Base-by-base conservation (phyloP, 2,113 vertebrate genomes). In the Elaphurus davidianus region DNA sequence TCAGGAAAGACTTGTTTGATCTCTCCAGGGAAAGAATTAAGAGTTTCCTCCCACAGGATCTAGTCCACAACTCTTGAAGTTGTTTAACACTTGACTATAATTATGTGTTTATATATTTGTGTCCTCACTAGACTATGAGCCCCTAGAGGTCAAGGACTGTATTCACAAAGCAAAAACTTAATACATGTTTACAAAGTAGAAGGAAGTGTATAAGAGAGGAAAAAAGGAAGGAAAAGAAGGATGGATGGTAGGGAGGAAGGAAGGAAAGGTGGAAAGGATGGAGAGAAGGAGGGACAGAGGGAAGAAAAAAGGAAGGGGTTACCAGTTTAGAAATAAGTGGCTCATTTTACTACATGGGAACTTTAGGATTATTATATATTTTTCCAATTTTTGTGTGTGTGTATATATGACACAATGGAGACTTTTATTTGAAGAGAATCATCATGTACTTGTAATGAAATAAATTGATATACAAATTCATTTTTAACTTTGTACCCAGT, bases 401-500 rank as follows among this genome's bases (percentile, higher is more conserved):
- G 76, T 76, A 21, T 78, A 5, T 33, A 21, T 36, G 36, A 94
- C 10, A 67, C 45, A 60, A n/a, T 27, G 16, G 25, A 88, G 14
- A 25, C 27, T 88, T 36, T 84, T 11, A 87, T 10, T 64, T 89
- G 9, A 59, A 98, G 30, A 87, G 13, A 95, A 91, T 87, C 33
- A 27, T 74, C 12, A 54, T 15, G 2, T 19, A 45, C 21, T 6
- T 74, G 5, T 40, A 74, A 55, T 54, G 43, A 50, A 92, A 21
- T 71, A 92, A 71, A 67, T 27, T 54, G 40, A n/a, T 5, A 16
- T 28, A 81, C 4, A 91, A 27, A 62, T 64, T 83, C 7, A 36
- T 82, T 85, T 88, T 16, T 83, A 54, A 71, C 59, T 94, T 91
- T 60, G 21, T 9, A 94, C 2, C 21, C 16, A 55, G 47, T 74